Evolutionary conservation across 2,113 vertebrate genomes (phyloP).

Genomic region (Romanogobio albipinnatus): DNA sequence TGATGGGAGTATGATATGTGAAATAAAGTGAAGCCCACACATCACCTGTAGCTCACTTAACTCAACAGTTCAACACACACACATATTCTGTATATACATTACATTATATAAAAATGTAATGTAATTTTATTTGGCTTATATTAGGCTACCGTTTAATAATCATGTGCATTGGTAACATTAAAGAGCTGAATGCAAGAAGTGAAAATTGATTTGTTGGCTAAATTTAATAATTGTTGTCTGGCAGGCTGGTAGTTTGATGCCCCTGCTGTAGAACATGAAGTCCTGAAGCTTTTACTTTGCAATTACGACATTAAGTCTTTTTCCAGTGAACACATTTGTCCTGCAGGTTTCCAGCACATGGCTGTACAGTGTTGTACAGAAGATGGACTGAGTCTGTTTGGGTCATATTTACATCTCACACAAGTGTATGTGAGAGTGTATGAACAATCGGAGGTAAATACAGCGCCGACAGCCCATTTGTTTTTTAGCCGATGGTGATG

Average conservation of each 20-base stretch:
- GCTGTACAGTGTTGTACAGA: neutral
- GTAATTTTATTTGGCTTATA: too few species aligned
- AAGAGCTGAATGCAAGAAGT: neutral
- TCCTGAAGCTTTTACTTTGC: neutral
- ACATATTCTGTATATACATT: too few species aligned
- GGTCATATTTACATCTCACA: constrained; percentile 33
- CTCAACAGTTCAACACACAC: neutral
- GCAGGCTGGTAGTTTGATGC: neutral
- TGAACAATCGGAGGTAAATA: constrained; percentile 55
- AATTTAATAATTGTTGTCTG: neutral
- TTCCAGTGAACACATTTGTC: constrained; percentile 4
- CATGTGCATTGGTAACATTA: neutral
- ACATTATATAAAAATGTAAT: neutral
- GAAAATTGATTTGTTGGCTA: neutral
- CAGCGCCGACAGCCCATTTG: constrained; percentile 54
- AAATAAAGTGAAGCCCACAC: constrained; percentile 17
- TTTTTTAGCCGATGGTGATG: constrained; percentile 54
- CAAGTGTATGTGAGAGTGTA: constrained; percentile 39
- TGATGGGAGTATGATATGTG: neutral
- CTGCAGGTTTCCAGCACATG: neutral
- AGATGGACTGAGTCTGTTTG: constrained; percentile 23
- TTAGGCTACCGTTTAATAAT: neutral
- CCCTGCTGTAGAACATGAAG: neutral
- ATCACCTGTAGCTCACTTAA: constrained; percentile 11
- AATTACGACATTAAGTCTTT: constrained; percentile 6